Evolutionary conservation across 2,888 invertebrate genomes (phyloP), one percentile per base, ranked within the genome.

Genomic region (Chouioia cunea): DNA sequence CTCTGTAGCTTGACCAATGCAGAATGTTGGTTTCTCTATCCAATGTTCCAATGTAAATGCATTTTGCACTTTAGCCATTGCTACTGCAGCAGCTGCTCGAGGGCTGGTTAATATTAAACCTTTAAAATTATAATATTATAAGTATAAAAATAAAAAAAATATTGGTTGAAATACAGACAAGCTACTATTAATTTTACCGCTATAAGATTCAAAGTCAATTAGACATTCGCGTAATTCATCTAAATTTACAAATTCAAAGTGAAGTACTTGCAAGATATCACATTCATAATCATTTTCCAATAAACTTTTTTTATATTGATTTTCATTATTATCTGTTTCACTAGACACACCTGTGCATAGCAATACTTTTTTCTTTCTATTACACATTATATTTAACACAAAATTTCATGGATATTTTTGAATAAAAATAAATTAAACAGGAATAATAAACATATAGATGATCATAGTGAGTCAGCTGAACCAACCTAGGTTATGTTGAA

Each of bases 81-180:
- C 56, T 43, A 85, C 77, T 10, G 84, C 83, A 67, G 83, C 81
- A 10, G 80, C 78, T 2, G 83, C 77, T 68, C 84, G 78, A 67
- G 78, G 81, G 76, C 85, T 85, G n/a, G 85, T 85, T 56, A 85
- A 71, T 71, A 85, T 80, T 15, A 84, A 36, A 70, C 85, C 85
- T 85, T 65, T 2, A 76, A 76, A 63, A 43, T 50, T 65, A 56
- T 16, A 58, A 16, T 22, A 36, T 36, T 50, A 36, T 36, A 2
- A 36, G 6, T 36, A 12, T n/a, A 43, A 27, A 48, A 50, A 47
- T 44, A 59, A 54, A 23, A 10, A 36, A 52, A 36, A 27, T 4
- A 27, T 27, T 27, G n/a, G 6, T 2, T 16, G 18, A 14, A 36
- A 36, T 36, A 36, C 6, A 36, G 20, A 36, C 58, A 52, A 22